phyloP scores from a whole-genome alignment of 2,888 invertebrate genomes.

The Calliphora vomitoria region DNA sequence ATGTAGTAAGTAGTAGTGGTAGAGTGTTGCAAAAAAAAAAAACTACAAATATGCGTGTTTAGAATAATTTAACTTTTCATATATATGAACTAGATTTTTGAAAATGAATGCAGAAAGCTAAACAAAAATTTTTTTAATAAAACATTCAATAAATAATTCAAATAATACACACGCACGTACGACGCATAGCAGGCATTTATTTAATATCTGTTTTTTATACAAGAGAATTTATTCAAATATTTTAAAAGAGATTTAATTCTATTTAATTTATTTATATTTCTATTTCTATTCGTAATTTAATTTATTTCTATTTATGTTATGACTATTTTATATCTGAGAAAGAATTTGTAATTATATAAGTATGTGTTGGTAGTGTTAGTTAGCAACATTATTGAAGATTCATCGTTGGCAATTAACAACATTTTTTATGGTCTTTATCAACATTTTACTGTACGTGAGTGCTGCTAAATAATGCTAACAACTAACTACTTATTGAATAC shows the following conservation, averaged over 20 bases:
- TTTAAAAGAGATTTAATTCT: constrained; percentile 28
- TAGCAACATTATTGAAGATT: constrained; percentile 47
- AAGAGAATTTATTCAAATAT: constrained; percentile 28
- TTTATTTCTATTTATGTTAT: not conserved
- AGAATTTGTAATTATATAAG: not conserved
- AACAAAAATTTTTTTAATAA: not conserved
- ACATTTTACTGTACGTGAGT: not conserved
- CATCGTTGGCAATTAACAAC: constrained; percentile 47
- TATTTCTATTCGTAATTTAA: not conserved
- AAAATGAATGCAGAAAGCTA: not conserved
- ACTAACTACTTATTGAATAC: constrained; percentile 27
- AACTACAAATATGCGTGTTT: constrained; percentile 35
- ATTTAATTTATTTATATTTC: constrained; percentile 18
- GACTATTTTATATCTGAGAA: not conserved
- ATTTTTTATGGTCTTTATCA: constrained; percentile 48
- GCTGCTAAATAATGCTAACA: constrained; percentile 28
- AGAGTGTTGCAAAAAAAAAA: not conserved
- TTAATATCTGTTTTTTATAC: not conserved
- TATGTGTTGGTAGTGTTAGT: not conserved
- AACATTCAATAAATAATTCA: constrained; percentile 7
- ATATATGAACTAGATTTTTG: constrained; percentile 8
- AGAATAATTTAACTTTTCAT: constrained; percentile 37
- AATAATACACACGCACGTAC: not conserved
- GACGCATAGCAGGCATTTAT: not conserved
- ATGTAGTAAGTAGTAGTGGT: constrained; percentile 24